phyloP scores from a whole-genome alignment of 35 echinoderm and acorn worm genomes.

The Ptychodera flava region DNA sequence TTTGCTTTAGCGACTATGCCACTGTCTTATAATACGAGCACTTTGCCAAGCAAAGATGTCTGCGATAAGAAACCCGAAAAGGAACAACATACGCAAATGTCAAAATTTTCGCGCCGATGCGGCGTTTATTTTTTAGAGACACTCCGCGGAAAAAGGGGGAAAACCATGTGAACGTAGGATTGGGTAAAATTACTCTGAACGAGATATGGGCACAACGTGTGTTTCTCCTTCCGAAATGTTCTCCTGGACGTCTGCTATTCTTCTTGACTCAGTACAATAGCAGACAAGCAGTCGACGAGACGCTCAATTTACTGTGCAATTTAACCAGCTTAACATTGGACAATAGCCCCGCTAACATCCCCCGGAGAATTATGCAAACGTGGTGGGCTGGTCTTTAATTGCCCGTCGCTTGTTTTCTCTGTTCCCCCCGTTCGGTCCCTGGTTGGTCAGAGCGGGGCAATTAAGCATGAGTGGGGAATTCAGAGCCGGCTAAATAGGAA shows the following conservation, averaged over 20 bases:
- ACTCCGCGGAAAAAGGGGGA: too few relatives aligned
- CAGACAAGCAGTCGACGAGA: not conserved
- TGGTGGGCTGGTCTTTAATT: not conserved
- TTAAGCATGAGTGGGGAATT: not conserved
- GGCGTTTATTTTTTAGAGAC: too few relatives aligned
- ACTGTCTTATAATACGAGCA: not conserved
- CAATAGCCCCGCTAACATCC: not conserved
- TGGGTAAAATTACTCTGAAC: too few relatives aligned
- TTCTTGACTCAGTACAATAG: not conserved
- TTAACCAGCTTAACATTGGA: not conserved
- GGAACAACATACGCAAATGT: too few relatives aligned
- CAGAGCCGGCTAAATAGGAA: not conserved
- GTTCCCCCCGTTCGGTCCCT: not conserved
- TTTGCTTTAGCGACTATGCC: not conserved
- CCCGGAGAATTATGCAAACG: not conserved
- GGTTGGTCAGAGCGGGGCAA: not conserved
- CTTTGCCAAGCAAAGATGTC: not conserved
- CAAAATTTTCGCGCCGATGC: too few relatives aligned
- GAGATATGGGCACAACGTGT: too few relatives aligned
- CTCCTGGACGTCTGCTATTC: too few relatives aligned
- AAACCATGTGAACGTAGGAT: too few relatives aligned
- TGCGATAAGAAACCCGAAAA: not conserved
- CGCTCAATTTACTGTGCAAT: not conserved
- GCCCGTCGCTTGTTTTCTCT: not conserved
- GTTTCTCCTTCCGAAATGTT: too few relatives aligned